phyloP scores from a whole-genome alignment of 2,113 vertebrate genomes.

The Nothoprocta perdicaria region DNA sequence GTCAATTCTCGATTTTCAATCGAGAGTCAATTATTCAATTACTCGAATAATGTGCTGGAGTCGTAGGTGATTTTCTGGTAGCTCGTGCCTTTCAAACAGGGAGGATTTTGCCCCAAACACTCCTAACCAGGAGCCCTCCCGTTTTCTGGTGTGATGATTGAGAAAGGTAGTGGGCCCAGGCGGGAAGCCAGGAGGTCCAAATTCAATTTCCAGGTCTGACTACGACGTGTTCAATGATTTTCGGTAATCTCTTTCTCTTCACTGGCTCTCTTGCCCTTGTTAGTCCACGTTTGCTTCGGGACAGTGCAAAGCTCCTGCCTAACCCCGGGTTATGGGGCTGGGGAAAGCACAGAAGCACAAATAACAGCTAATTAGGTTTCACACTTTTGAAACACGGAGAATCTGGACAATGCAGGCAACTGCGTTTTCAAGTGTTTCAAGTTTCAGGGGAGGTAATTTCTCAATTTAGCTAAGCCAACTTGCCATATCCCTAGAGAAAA shows the following conservation, averaged over 20 bases:
- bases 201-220: background rate
- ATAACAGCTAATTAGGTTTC: background rate
- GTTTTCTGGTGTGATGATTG: background rate
- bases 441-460: conserved; percentile 36
- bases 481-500: background rate
- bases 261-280: background rate
- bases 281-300: background rate
- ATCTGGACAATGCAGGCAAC: background rate
- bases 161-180: background rate
- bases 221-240: background rate
- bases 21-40: too few species aligned
- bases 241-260: rapidly evolving
- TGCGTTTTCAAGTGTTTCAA: background rate
- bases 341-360: background rate
- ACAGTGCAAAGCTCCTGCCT: background rate
- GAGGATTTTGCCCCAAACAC: too few species aligned
- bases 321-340: background rate
- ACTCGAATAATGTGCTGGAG: background rate
- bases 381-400: background rate
- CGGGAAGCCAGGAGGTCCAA: background rate
- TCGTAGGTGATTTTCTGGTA: conserved; percentile 12
- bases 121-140: background rate
- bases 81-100: background rate
- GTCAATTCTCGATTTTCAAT: too few species aligned
- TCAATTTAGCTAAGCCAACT: conserved; percentile 29